Evolutionary conservation across 2,113 vertebrate species (phyloP), one percentile per base, ranked within the genome.

Genomic region (Galemys pyrenaicus): DNA sequence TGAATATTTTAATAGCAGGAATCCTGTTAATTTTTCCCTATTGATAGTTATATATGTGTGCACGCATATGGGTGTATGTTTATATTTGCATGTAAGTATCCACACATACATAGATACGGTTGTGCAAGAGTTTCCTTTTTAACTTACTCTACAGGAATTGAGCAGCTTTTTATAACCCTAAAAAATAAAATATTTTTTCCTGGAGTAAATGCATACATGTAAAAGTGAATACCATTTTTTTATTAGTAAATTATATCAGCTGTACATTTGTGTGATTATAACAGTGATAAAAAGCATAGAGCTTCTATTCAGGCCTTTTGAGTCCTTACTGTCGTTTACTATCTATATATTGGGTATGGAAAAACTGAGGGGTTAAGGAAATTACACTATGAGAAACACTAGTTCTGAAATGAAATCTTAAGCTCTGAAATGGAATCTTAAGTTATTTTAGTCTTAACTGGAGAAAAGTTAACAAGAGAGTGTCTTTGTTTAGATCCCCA

Each of bases 391-490:
- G 74, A 87, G 93, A 60, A 89, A 89, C 89, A 65, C 70, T 93
- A 44, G 70, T 56, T 86, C n/a, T 82, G 30, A 86, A 92, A 87
- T 30, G 24, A 70, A 90, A 74, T 71, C 26, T 79, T 79, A 67
- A 37, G 20, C 54, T 22, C 20, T 56, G 54, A 56, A 56, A 51
- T 51, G 49, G 49, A 51, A 74, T 71, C 26, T 79, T 79, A 67
- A 37, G 54, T 83, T 94, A 82, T 85, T 96, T 87, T 95, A 62
- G 54, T 91, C 62, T 87, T 84, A 88, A 80, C 54, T 70, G 20
- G 60, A 73, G 56, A 87, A 87, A 62, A 81, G 30, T 65, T 85
- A 80, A 7, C 51, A 58, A 46, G n/a, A 81, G 49, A 79, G 22
- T 62, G 30, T 60, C n/a, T 96, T 92, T 82, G 17, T 86, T 94